Conservation (phyloP, 2,113 vertebrate species). For the Sinocyclocheilus rhinocerous region DNA sequence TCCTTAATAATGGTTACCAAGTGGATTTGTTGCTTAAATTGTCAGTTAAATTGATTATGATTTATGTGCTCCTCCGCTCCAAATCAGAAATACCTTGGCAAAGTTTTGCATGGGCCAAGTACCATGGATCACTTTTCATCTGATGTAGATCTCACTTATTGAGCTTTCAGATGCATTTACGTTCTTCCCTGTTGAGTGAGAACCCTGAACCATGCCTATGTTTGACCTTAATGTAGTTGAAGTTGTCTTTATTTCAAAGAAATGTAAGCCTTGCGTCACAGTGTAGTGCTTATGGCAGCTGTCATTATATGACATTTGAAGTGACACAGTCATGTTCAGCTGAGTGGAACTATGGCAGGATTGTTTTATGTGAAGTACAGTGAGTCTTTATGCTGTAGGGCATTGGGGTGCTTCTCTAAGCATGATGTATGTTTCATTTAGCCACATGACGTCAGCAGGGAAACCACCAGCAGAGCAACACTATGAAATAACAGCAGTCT, state of each 20-base stretch:
- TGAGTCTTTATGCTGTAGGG: neutral
- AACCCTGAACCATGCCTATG: neutral
- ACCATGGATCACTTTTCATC: neutral
- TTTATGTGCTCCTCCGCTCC: neutral
- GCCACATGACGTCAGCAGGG: neutral
- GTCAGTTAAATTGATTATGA: neutral
- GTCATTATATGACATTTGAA: neutral
- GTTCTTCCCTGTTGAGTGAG: neutral
- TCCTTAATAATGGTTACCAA: neutral
- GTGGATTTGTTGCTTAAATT: neutral
- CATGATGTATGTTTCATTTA: neutral
- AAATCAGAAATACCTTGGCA: neutral
- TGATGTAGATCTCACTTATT: neutral
- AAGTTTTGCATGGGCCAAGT: neutral
- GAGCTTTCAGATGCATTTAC: neutral
- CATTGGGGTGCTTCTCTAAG: neutral
- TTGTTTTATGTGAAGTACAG: neutral
- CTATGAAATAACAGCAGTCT: neutral
- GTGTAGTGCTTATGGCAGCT: neutral
- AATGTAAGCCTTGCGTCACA: neutral
- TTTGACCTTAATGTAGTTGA: neutral
- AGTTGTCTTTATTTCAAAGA: neutral
- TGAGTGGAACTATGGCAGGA: neutral
- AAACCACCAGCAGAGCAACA: neutral
- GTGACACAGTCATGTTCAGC: constrained; percentile 11